Base-by-base conservation (phyloP, 2,888 invertebrate genomes). In the Liodrosophila aerea region DNA sequence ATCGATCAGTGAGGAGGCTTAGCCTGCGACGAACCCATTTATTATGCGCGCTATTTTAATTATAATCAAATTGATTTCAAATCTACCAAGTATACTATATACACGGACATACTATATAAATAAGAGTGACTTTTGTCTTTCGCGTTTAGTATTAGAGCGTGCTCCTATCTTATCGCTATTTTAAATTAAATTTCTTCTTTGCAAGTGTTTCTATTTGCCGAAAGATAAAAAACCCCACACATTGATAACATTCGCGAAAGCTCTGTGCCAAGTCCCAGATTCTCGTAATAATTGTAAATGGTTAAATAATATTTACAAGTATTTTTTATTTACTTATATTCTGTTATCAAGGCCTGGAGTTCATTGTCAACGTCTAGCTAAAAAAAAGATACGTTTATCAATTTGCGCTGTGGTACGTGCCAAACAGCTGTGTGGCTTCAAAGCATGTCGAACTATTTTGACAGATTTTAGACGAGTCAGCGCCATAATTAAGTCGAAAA, bases 151-250 rank as follows among this genome's bases (percentile, higher is more conserved):
- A 45, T 65, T 49, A 41, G n/a, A n/a, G n/a, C n/a, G 22, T 16
- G n/a, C 8, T 30, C 58, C 9, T 68, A 69, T 69, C 68, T 69
- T 69, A 69, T 69, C 68, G 36, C 16, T 54, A 58, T 54, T 75
- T 44, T 64, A 78, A 77, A 77, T 77, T 77, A 77, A 78, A 75
- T 67, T 64, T 71, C 61, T 43, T 68, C 54, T 39, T 57, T 63
- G 53, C 50, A 73, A 50, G 45, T 73, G 53, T 59, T 60, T 49
- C 40, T 31, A 60, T 49, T 56, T 64, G 47, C 70, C 60, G 64
- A 64, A 60, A 50, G 71, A 69, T 69, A 69, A 68, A 68, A 69
- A n/a, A 4, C 5, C 22, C 0, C 34, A 56, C 40, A 9, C 4
- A 45, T 7, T 41, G 70, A 68, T 68, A 68, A 52, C 51, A 49